phyloP scores from a whole-genome alignment of 2,888 invertebrate species.

The Netelia fuscicornis region DNA sequence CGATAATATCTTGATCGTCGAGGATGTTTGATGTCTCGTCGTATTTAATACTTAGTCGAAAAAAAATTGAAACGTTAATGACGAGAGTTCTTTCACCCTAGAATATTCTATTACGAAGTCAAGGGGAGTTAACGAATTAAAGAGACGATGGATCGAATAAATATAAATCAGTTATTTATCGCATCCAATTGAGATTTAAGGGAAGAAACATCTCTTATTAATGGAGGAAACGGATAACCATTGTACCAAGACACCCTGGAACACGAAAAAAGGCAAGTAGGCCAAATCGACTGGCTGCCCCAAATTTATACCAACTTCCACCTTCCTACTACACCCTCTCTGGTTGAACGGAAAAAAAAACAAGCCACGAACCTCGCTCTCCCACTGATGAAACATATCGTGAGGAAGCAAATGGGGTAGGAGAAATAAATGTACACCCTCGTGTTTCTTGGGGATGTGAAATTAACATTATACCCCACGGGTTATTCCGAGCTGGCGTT shows the following conservation, averaged over 20 bases:
- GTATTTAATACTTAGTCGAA: too few relatives aligned
- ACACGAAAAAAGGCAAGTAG: not conserved
- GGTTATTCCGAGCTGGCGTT: slow-evolving; percentile 52
- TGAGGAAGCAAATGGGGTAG: not conserved
- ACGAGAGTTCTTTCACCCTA: too few relatives aligned
- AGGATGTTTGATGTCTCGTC: too few relatives aligned
- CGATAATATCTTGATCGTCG: too few relatives aligned
- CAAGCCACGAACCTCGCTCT: not conserved
- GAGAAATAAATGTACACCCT: slow-evolving; percentile 44
- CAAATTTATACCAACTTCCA: slow-evolving; percentile 3
- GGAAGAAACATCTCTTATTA: too few relatives aligned
- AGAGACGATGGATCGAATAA: too few relatives aligned
- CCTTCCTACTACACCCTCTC: too few relatives aligned
- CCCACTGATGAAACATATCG: slow-evolving; percentile 6
- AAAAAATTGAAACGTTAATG: too few relatives aligned
- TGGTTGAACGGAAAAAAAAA: slow-evolving; percentile 9
- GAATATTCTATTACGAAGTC: too few relatives aligned
- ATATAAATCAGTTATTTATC: too few relatives aligned
- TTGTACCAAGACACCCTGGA: not conserved
- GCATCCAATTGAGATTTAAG: too few relatives aligned
- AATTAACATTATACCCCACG: slow-evolving; percentile 36
- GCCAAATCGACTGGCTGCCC: not conserved
- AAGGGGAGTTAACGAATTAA: too few relatives aligned
- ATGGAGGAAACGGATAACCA: not conserved
- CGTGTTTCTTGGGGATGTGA: slow-evolving; percentile 34